A percentile compares a stretch with the other conserved stretches of the same genome.
phyloP scores from a whole-genome alignment of 1,140 invertebrate species.

The Habropoda laboriosa region DNA sequence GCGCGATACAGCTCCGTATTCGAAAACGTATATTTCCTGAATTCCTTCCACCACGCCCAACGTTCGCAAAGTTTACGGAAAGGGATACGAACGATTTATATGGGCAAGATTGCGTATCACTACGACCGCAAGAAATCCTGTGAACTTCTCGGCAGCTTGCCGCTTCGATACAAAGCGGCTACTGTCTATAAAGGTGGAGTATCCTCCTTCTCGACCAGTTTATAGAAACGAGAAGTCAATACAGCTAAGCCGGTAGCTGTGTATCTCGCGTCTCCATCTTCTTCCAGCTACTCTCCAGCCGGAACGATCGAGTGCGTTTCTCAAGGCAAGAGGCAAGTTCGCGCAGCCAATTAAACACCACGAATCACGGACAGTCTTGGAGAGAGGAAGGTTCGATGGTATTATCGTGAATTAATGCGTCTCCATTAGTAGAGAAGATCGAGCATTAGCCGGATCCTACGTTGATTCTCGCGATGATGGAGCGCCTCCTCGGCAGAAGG shows the following conservation, averaged over 20 bases:
- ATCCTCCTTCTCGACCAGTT: too few species aligned
- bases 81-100: constrained; percentile 36
- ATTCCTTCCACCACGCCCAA: background rate
- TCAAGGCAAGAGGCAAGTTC: background rate
- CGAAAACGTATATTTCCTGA: background rate
- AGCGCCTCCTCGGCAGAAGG: constrained; percentile 35
- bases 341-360: background rate
- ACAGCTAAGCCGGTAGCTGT: background rate
- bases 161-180: background rate
- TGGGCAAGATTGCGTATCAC: constrained; percentile 30
- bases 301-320: background rate
- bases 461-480: constrained; percentile 15
- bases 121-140: constrained; percentile 6
- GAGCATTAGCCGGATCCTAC: constrained; percentile 5
- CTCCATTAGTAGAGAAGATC: constrained; percentile 35
- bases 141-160: background rate
- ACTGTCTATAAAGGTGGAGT: background rate
- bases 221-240: background rate
- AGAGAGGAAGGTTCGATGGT: background rate
- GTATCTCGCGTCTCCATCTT: background rate
- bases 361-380: background rate
- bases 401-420: constrained; percentile 42
- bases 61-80: background rate
- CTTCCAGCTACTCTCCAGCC: background rate
- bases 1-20: background rate